Percentiles rank a stretch among this genome's conserved stretches.
Evolutionary conservation across 2,797 vertebrate genomes (phyloP).

Genomic region (Potorous gilbertii): DNA sequence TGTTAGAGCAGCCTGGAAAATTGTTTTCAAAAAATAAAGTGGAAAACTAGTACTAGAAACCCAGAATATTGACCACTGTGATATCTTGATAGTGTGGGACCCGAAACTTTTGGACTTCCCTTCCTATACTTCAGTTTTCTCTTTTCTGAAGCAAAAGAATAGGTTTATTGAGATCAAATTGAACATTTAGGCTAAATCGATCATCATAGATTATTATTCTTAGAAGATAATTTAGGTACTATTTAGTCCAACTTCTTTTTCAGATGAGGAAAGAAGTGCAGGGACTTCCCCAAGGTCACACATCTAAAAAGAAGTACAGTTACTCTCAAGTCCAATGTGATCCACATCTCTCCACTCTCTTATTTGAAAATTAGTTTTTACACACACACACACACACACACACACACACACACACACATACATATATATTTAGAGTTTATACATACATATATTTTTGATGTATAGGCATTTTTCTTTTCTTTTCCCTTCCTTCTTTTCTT

Average conservation of each 20-base stretch:
- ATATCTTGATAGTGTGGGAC: neutral
- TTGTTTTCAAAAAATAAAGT: slow-evolving; percentile 17
- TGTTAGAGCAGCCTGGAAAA: slow-evolving; percentile 4
- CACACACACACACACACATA: too few relatives aligned
- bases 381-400: too few relatives aligned
- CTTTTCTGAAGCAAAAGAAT: slow-evolving; percentile 56
- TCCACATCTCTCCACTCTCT: neutral
- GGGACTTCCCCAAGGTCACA: neutral
- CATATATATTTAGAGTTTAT: too few relatives aligned
- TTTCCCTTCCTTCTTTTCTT: accelerated
- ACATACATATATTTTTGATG: neutral
- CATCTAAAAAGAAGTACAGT: neutral
- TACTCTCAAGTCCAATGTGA: neutral
- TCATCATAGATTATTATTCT: neutral
- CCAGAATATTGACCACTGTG: neutral
- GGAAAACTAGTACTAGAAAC: neutral
- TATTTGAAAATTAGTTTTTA: neutral
- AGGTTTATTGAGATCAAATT: neutral
- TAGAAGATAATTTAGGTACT: neutral
- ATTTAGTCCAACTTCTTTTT: neutral
- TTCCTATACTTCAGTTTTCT: slow-evolving; percentile 6
- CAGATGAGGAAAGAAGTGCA: neutral
- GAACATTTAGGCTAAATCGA: neutral
- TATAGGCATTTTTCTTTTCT: neutral
- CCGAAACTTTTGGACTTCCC: neutral